Evolutionary conservation across 2,113 vertebrate species (phyloP), one percentile per base, ranked within the genome.

Genomic region (Panurus biarmicus): DNA sequence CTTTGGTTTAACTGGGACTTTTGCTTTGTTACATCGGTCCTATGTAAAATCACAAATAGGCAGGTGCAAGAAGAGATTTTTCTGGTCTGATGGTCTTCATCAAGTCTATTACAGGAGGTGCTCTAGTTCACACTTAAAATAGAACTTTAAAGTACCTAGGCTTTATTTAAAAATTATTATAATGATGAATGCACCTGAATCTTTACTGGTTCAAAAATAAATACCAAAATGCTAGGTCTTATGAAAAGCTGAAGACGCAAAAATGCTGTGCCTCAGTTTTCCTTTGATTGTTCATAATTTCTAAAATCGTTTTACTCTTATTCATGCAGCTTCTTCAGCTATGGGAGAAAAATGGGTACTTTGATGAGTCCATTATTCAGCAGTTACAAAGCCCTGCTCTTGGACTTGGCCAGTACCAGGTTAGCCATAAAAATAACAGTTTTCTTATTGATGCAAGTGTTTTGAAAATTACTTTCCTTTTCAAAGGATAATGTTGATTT

Each of bases 281-380:
- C 50, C 21, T 69, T 66, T 61, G 35, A 11, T 48, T 54, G 20
- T 77, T 89, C 31, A 2, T 69, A 1, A 26, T 23, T 77, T 75
- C 26, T 92, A 24, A 94, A 65, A 84, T 16, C 8, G 5, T 74
- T 82, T 84, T n/a, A 3, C 45, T 84, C 69, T 83, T 89, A 87
- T 82, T 94, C 31, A 6, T 62, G 20, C 93, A 99, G 99, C 97
- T 99, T 76, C 97, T 99, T 86, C 99, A 99, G 88, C 98, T 99
- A 1, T 99, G 99, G 99, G 99, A 99, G 95, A 99, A 99, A 91
- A 99, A 99, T 2, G 98, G 99, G 19, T 99, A 99, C 97, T 99
- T 99, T 51, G 98, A 99, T 12, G 99, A 99, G 29, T 97, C 99
- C 64, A 99, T 99, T 57, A 99, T 99, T 95, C 99, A 99, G 95